Base-by-base conservation (phyloP, 2,888 invertebrate species). In the Coenonympha arcania region DNA sequence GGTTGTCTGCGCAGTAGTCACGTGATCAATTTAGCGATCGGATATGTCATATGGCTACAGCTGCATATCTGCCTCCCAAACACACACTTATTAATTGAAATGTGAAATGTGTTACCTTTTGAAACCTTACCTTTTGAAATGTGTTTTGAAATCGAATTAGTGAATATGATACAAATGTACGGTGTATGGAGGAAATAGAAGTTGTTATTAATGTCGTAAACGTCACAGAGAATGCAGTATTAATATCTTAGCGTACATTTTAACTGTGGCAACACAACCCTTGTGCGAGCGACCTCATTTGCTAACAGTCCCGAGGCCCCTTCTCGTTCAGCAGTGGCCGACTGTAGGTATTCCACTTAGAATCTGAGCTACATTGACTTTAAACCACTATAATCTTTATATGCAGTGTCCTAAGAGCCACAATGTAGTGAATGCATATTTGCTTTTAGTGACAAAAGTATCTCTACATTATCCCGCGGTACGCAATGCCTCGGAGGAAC, bases 281-380 rank as follows among this genome's bases (percentile, higher is more conserved):
- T 47, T 51, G 47, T 52, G 52, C 49, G 47, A 40, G 49, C 46
- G 55, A 52, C 55, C 55, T 49, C 55, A 55, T 52, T 55, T 43
- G 39, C 52, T 52, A 55, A 51, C 48, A 49, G 46, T 52, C 55
- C 55, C 39, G 46, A 47, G 55, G 49, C 52, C 50, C 42, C 47
- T 50, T 47, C 39, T 43, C 45, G 34, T 37, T 51, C 47, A 11
- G 33, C 28, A 16, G 39, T 44, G 46, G 46, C 54, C 46, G 37
- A 34, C 34, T 44, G 36, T 19, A n/a, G n/a, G n/a, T n/a, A 45
- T 18, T 31, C 34, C 44, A 44, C 34, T 44, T 44, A 43, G 34
- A 44, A 24, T 9, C 42, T 39, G 44, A 11, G 31, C 33, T 36
- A 16, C 41, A 44, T 47, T 47, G 20, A 26, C 24, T 47, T 40